Percentiles rank a stretch among this genome's conserved stretches.
Evolutionary conservation across 2,888 invertebrate genomes (phyloP).

Genomic region (Sthenelais limicola): DNA sequence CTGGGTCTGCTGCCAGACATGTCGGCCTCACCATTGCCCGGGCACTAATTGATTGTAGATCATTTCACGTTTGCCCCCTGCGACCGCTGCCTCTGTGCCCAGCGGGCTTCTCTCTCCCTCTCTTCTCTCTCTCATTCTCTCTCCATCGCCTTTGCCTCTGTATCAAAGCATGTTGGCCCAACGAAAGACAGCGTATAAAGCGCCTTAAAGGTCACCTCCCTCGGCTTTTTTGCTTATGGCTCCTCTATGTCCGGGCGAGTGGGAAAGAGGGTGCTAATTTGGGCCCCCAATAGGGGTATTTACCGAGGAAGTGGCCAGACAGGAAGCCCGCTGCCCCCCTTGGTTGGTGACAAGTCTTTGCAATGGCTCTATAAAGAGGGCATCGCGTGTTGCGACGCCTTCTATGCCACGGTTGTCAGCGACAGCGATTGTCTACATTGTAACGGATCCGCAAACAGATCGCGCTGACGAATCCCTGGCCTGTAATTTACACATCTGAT

Average conservation of each 20-base stretch:
- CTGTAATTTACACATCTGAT: too few species aligned
- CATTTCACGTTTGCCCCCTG: background rate
- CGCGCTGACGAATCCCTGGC: too few species aligned
- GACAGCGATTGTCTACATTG: background rate
- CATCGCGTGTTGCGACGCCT: background rate
- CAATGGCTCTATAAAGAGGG: background rate
- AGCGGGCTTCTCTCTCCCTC: background rate
- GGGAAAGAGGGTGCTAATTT: slow-evolving; percentile 24
- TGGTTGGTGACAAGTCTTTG: background rate
- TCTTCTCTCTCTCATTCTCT: too few species aligned
- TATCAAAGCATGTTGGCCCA: slow-evolving; percentile 32
- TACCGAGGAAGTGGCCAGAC: slow-evolving; percentile 24
- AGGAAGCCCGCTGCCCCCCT: slow-evolving; percentile 8
- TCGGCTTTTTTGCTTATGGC: too few species aligned
- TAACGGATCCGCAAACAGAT: too few species aligned
- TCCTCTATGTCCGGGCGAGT: too few species aligned
- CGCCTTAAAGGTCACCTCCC: too few species aligned
- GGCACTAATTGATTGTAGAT: slow-evolving; percentile 34
- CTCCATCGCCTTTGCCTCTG: too few species aligned
- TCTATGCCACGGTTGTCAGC: background rate
- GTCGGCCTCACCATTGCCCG: background rate
- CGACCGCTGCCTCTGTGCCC: background rate
- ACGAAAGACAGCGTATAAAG: background rate
- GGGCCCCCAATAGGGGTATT: slow-evolving; percentile 28
- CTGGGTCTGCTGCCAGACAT: background rate